phyloP scores from a whole-genome alignment of 2,113 vertebrate species.

The Hemiscyllium ocellatum region DNA sequence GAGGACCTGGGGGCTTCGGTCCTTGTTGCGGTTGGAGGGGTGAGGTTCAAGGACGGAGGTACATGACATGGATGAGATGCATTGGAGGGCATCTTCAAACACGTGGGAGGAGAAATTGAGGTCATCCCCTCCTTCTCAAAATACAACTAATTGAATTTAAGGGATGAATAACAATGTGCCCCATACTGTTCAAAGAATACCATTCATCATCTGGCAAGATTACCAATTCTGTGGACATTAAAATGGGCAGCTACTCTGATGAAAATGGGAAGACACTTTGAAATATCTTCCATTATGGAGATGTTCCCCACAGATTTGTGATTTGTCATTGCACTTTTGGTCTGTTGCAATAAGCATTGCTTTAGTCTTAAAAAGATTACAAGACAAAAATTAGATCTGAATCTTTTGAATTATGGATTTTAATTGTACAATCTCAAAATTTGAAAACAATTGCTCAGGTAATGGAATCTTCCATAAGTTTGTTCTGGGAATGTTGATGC shows the following conservation, averaged over 20 bases:
- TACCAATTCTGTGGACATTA: neutral
- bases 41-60: too few species aligned
- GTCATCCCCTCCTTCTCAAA: neutral
- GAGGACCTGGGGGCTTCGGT: too few species aligned
- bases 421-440: neutral
- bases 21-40: too few species aligned
- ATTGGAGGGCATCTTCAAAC: too few species aligned
- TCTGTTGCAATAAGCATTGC: neutral
- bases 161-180: neutral
- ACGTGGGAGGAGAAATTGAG: too few species aligned
- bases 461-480: neutral
- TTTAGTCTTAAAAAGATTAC: neutral
- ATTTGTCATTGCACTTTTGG: neutral
- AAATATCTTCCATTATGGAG: too few species aligned
- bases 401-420: neutral
- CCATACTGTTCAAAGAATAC: neutral
- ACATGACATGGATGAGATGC: too few species aligned
- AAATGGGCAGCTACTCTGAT: neutral
- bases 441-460: neutral
- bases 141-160: neutral
- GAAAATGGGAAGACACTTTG: neutral
- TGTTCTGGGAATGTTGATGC: neutral
- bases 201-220: neutral
- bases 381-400: neutral
- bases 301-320: neutral